Evolutionary conservation across 2,113 vertebrate species (phyloP), one percentile per base, ranked within the genome.

Genomic region (Papio anubis): DNA sequence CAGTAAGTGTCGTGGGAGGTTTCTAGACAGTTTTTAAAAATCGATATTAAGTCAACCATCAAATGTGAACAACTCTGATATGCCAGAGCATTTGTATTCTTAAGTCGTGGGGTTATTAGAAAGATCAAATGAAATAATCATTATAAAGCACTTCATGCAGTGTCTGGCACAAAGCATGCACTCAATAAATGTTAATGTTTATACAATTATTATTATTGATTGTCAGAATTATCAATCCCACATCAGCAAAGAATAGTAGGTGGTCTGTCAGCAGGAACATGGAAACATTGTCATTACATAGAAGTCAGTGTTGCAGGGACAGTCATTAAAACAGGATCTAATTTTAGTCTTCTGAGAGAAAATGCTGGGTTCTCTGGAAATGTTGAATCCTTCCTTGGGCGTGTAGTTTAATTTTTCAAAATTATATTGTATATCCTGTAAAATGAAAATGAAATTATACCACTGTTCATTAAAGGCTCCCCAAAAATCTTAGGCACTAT

Each of bases 311-410:
- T 97, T 68, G 27, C 87, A 85, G 91, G 75, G 43, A 81, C 68
- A 90, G 52, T 97, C 96, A 96, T 94, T 94, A 95, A 93, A 97
- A 92, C 61, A 6, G 32, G 52, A 92, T 96, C 64, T 96, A 96
- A 95, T 87, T 96, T 96, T 90, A 87, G 55, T 70, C 48, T 97
- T 95, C 87, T 73, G n/a, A 23, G 72, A 94, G 89, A 91, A 96
- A 96, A 97, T 94, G 70, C 85, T 87, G 92, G 50, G n/a, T 97
- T 96, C 86, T 96, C 89, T 4, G 1, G 73, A 97, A 97, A 97
- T 93, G 9, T 52, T 89, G 91, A 97, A 87, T 92, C 89, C 45
- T 97, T 96, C 94, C 75, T 90, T 72, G 64, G 57, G n/a, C 23
- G 5, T 88, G 66, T 78, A 45, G 40, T 94, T 94, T 89, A 95